Conservation (phyloP, 2,888 invertebrate genomes). For the Ornithoptera priamus region DNA sequence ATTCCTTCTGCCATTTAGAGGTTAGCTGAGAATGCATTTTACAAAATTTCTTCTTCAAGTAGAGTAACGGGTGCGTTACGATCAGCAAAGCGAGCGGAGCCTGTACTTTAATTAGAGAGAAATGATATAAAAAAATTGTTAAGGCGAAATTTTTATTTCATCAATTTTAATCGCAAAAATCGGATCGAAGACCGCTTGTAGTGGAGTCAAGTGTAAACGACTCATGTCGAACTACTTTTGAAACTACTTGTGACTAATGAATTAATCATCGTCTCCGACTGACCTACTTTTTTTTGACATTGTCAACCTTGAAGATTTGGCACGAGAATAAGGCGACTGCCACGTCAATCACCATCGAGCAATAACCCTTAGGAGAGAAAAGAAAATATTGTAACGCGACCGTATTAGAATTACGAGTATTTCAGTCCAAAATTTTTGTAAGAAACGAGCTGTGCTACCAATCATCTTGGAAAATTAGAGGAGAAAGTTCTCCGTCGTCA, state of each 20-base stretch:
- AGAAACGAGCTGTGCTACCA: too few species aligned
- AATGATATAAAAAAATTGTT: too few species aligned
- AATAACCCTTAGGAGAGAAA: not conserved
- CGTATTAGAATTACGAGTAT: not conserved
- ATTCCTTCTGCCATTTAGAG: too few species aligned
- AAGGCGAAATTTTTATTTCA: not conserved
- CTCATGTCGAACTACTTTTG: constrained; percentile 24
- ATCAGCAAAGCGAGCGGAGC: too few species aligned
- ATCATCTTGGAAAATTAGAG: not conserved
- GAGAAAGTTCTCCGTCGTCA: not conserved
- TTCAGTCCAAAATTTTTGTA: not conserved
- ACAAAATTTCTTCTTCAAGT: too few species aligned
- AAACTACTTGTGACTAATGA: constrained; percentile 32
- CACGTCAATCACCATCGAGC: constrained; percentile 20
- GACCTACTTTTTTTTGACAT: constrained; percentile 42
- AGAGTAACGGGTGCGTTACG: too few species aligned
- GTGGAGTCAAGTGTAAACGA: constrained; percentile 21
- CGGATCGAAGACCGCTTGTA: constrained; percentile 12
- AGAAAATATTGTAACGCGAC: not conserved
- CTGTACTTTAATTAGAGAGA: too few species aligned
- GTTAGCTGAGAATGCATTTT: too few species aligned
- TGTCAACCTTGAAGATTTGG: constrained; percentile 33
- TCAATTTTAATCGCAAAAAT: not conserved
- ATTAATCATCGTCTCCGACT: constrained; percentile 35
- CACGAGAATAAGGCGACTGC: constrained; percentile 22